These are phyloP conservation scores for Rhagoletis pomonella DNA, from an alignment of 1,140 invertebrate genomes.

Conservation along the genomic window DNA sequence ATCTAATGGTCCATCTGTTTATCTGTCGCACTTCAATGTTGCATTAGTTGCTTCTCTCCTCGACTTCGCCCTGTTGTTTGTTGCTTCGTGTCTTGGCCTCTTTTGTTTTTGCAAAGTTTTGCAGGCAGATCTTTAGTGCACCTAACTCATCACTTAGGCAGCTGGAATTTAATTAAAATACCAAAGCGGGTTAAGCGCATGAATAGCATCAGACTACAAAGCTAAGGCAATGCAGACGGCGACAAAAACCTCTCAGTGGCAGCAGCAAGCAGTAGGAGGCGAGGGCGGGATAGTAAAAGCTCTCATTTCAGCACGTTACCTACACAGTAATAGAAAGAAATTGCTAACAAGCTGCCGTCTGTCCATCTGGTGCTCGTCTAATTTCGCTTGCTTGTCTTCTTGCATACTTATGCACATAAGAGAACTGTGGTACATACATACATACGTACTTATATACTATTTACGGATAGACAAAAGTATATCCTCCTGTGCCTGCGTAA, in stretches of 20 bases:
- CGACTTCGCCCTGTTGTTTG: background rate
- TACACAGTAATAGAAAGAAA: background rate
- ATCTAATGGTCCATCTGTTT: conserved; percentile 36
- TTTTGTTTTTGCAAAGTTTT: conserved; percentile 28
- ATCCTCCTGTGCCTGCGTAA: background rate
- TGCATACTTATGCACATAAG: background rate
- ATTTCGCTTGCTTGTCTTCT: conserved; percentile 3
- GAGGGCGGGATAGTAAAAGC: background rate
- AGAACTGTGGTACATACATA: too few species aligned
- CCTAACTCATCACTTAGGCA: conserved; percentile 39
- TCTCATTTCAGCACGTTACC: background rate
- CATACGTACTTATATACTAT: background rate
- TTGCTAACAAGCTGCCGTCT: conserved; percentile 44
- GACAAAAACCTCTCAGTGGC: background rate
- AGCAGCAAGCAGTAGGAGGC: background rate
- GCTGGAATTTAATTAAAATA: conserved; percentile 51
- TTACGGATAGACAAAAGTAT: too few species aligned
- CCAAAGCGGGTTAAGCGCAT: conserved; percentile 46
- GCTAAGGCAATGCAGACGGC: background rate
- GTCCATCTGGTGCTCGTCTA: conserved; percentile 20
- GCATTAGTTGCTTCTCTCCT: conserved; percentile 4
- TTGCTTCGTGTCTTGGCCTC: background rate
- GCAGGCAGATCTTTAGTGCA: background rate
- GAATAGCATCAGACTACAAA: conserved; percentile 35
- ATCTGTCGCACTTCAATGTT: conserved; percentile 42